Conservation (phyloP, 2,888 invertebrate genomes). For the Zonitis immaculata region DNA sequence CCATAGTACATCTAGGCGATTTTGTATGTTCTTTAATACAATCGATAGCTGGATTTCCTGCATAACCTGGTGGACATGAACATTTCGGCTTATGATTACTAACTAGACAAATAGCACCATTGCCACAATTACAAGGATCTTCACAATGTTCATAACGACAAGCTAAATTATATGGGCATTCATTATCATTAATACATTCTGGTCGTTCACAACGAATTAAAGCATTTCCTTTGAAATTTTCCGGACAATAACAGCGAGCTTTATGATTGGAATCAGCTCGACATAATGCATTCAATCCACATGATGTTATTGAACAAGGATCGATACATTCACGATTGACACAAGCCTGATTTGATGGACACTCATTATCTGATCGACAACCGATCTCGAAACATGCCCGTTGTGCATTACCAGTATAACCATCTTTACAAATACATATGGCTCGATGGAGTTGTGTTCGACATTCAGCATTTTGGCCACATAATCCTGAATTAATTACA, state of each 20-base stretch:
- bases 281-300: constrained; percentile 76
- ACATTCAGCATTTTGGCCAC: constrained; percentile 75
- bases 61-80: constrained; percentile 76
- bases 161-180: constrained; percentile 74
- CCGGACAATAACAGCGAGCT: constrained; percentile 77
- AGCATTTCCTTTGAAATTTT: constrained; percentile 77
- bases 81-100: constrained; percentile 72
- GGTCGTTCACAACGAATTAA: constrained; percentile 70
- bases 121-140: constrained; percentile 82
- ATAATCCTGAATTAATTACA: constrained; percentile 57
- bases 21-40: constrained; percentile 58
- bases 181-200: constrained; percentile 70
- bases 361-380: constrained; percentile 80
- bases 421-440: constrained; percentile 74
- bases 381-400: constrained; percentile 74
- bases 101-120: constrained; percentile 70
- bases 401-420: constrained; percentile 80
- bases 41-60: constrained; percentile 67
- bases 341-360: constrained; percentile 76
- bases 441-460: constrained; percentile 74
- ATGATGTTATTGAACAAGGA: constrained; percentile 74
- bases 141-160: constrained; percentile 75
- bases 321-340: constrained; percentile 76
- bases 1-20: constrained; percentile 65
- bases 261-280: constrained; percentile 70